A percentile compares a stretch with the other conserved stretches of the same genome.
These are phyloP conservation scores for Rhamnusium bicolor DNA, from an alignment of 2,888 invertebrate genomes.

Conservation along the genomic window DNA sequence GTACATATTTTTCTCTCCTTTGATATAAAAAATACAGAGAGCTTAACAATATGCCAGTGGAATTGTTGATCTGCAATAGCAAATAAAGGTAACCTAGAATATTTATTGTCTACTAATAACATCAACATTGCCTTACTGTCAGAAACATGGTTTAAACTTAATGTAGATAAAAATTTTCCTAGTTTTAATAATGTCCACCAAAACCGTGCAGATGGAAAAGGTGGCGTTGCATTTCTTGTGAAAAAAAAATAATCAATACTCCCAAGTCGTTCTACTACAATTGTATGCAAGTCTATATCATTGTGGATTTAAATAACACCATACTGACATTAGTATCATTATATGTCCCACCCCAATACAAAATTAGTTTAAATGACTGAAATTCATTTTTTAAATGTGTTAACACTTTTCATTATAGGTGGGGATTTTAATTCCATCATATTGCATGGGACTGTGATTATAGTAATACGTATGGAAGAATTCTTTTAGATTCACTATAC, in stretches of 20 bases:
- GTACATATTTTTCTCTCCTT: too few relatives aligned
- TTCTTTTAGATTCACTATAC: neutral
- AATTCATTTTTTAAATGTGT: neutral
- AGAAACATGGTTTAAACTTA: slow-evolving; percentile 34
- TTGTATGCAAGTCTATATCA: neutral
- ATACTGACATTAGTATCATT: neutral
- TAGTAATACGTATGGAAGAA: neutral
- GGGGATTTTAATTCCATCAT: too few relatives aligned
- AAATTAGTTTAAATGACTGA: neutral
- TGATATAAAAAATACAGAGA: too few relatives aligned
- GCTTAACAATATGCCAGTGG: slow-evolving; percentile 21
- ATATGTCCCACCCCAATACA: neutral
- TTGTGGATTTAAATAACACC: neutral
- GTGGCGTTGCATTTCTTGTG: slow-evolving; percentile 16
- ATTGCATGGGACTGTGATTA: neutral
- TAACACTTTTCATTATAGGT: neutral
- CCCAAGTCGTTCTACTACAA: neutral
- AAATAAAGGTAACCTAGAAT: slow-evolving; percentile 24
- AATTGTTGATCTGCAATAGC: slow-evolving; percentile 18
- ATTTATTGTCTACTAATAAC: neutral
- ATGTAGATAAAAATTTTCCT: slow-evolving; percentile 1
- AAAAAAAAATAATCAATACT: slow-evolving; percentile 5
- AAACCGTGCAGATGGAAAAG: slow-evolving; percentile 6
- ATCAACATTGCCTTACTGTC: slow-evolving; percentile 26
- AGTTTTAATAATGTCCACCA: slow-evolving; percentile 4